These are phyloP conservation scores for Trichomycterus rosablanca DNA, from an alignment of 2,113 vertebrate genomes.

Conservation along the genomic window DNA sequence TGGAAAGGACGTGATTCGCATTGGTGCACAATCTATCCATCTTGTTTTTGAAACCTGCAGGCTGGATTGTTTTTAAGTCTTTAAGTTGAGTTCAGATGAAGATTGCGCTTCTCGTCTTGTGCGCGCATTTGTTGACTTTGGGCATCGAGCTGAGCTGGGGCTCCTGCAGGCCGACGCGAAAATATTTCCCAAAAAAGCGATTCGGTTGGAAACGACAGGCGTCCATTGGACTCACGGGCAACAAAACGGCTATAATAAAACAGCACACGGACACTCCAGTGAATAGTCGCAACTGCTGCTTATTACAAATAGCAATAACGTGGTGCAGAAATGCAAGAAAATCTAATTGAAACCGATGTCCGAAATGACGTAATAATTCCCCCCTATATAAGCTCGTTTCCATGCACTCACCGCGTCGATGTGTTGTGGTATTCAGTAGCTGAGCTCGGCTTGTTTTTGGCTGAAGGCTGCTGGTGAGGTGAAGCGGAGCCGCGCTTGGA, in stretches of 20 bases:
- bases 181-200: conserved; percentile 45
- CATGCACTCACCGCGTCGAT: conserved; percentile 24
- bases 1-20: conserved; percentile 7
- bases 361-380: conserved; percentile 48
- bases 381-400: neutral
- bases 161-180: conserved; percentile 33
- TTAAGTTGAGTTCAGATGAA: conserved; percentile 22
- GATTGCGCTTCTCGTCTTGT: neutral
- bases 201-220: conserved; percentile 29
- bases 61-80: neutral
- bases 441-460: conserved; percentile 11
- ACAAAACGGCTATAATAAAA: neutral
- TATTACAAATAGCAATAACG: too few species aligned
- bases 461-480: conserved; percentile 33
- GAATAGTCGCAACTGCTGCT: neutral
- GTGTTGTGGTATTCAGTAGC: conserved; percentile 24
- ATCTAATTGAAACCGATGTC: conserved; percentile 48
- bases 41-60: conserved; percentile 25
- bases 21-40: neutral
- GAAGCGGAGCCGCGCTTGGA: conserved; percentile 35
- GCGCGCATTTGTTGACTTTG: conserved; percentile 35
- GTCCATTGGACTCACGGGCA: conserved; percentile 45
- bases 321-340: neutral
- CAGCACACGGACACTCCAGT: neutral
- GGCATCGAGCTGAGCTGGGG: conserved; percentile 26